Base-by-base conservation (phyloP, 2,797 vertebrate genomes). In the Adrianichthys oophorus region DNA sequence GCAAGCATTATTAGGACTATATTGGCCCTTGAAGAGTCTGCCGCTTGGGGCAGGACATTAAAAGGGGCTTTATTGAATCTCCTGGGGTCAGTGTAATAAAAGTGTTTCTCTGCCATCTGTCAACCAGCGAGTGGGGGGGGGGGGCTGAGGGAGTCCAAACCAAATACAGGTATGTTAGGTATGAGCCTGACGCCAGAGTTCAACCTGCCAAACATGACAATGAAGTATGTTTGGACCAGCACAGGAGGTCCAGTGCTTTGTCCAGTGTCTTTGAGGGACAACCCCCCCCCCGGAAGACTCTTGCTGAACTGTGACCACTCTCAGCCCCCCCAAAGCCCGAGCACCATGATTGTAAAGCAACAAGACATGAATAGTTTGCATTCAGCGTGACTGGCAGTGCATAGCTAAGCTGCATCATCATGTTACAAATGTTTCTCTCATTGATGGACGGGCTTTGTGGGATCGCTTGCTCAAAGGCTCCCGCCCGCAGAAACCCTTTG, bases 121-220 rank as follows among this genome's bases (percentile, higher is more conserved):
- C 51, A 72, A 74, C 55, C 52, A 15, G 65, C 47, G 74, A n/a
- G 26, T 5, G 26, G 63, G 67, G 68, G 76, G 26, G 2, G 26
- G 63, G 86, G 86, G 85, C 86, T 87, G 80, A 76, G 61, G 84
- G 82, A 76, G 80, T 52, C 54, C 17, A 37, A 56, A 62, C 69
- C 88, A 83, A 88, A 86, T 29, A 19, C 76, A 89, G 85, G 89
- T 85, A 93, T 92, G 89, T 70, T 41, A 62, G 89, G 90, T 85
- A 92, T 92, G 90, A 89, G 76, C 72, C 80, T 81, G 79, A 90
- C 70, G 81, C 74, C 86, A 69, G 58, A 82, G 63, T 79, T 83
- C 77, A 90, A 74, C 82, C 79, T 63, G 56, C 58, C 1, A 44
- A 78, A 49, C 66, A 50, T 65, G 84, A 80, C 87, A 91, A 91